A percentile compares a stretch with the other conserved stretches of the same genome.
These are phyloP conservation scores for Eucriotettix oculatus DNA, from an alignment of 2,888 invertebrate genomes.

Conservation along the genomic window DNA sequence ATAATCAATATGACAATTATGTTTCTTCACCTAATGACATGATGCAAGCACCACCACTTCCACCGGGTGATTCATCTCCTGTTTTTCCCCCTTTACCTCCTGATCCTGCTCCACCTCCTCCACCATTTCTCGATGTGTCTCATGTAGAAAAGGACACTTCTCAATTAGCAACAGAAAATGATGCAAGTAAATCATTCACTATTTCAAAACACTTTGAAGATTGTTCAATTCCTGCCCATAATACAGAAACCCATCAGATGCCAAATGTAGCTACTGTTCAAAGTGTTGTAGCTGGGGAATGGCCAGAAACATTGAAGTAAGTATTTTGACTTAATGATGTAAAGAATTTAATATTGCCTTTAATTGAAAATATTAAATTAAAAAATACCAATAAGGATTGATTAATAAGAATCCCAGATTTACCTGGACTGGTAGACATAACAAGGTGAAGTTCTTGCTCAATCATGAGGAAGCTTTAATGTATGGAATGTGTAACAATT, in stretches of 20 bases:
- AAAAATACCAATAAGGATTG: too few relatives aligned
- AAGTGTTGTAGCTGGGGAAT: constrained; percentile 37
- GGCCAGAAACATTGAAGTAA: constrained; percentile 57
- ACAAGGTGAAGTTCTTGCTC: too few relatives aligned
- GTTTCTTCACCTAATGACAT: constrained; percentile 1
- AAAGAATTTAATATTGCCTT: too few relatives aligned
- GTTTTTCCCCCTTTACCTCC: constrained; percentile 26
- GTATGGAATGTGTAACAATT: too few relatives aligned
- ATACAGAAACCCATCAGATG: not conserved
- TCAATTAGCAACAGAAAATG: not conserved
- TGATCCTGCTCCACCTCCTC: constrained; percentile 34
- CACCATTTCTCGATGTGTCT: constrained; percentile 24
- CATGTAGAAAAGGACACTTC: not conserved
- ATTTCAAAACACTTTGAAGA: constrained; percentile 4
- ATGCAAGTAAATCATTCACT: not conserved
- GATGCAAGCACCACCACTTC: constrained; percentile 32
- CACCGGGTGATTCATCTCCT: constrained; percentile 27
- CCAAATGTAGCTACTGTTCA: constrained; percentile 23
- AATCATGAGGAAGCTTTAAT: too few relatives aligned
- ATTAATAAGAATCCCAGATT: too few relatives aligned
- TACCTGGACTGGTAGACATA: too few relatives aligned
- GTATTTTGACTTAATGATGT: constrained; percentile 2
- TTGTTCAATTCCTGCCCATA: constrained; percentile 1
- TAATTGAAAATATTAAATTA: too few relatives aligned
- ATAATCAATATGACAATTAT: constrained; percentile 15